Base-by-base conservation (phyloP, 2,888 invertebrate genomes). In the Melinaea marsaeus region DNA sequence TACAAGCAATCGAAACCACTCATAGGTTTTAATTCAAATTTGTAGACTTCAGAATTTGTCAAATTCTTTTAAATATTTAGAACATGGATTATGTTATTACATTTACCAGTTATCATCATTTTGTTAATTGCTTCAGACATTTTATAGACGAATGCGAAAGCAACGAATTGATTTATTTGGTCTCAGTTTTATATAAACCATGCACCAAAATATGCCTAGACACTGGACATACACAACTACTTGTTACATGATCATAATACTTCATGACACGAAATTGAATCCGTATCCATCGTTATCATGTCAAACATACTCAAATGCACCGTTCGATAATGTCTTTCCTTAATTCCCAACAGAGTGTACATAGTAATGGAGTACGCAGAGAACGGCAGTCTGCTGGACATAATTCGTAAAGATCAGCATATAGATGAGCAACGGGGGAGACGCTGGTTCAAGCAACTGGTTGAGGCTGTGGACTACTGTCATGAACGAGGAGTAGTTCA, bases 291-390 rank as follows among this genome's bases (percentile, higher is more conserved):
- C 42, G 3, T 6, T 42, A 6, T 9, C n/a, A n/a, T n/a, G n/a
- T n/a, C n/a, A n/a, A n/a, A 9, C 3, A 1, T 1, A 9, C 9
- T 42, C 3, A 9, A 2, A 42, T 42, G 3, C 9, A 7, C 37
- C 37, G 7, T 37, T 2, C 7, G 37, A 6, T 37, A 55, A n/a
- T 55, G 5, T 4, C n/a, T 34, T 13, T 35, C 13, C 13, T n/a
- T 7, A 37, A 55, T 3, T 35, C n/a, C 47, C 61, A 63, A 42
- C 74, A 95, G 96, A 75, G 95, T 96, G 3, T 96, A 96, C 77
- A 94, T 96, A 71, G 94, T 96, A 46, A 96, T 96, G 96, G 95
- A 96, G 81, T 94, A 93, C 75, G 96, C 96, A 2, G 94, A 94
- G 75, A 95, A 95, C 73, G 96, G 96, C 9, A 95, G 95, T 71